Conservation (phyloP, 2,797 vertebrate species). For the Etheostoma nigrum region DNA sequence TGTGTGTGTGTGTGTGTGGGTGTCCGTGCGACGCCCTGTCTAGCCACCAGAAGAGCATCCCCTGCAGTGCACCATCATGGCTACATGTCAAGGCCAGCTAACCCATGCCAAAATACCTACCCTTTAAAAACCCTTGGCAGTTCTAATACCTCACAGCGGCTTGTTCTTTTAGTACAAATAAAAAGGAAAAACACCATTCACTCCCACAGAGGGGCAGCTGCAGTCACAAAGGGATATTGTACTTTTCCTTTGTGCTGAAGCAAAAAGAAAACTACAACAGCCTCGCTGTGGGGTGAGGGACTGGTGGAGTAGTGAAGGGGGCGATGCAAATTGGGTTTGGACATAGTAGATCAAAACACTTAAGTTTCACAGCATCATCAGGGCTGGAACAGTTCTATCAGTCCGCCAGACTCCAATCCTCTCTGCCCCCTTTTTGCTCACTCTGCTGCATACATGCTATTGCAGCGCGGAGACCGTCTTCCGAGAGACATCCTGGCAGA, state of each 20-base stretch:
- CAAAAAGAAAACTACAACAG: constrained; percentile 54
- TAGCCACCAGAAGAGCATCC: constrained; percentile 42
- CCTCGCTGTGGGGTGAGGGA: constrained; percentile 38
- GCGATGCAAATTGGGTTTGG: constrained; percentile 64
- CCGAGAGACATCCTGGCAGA: constrained; percentile 62
- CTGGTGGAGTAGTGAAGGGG: constrained; percentile 14
- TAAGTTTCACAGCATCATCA: constrained; percentile 71
- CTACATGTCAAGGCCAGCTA: constrained; percentile 63
- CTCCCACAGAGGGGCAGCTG: constrained; percentile 57
- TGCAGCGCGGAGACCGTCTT: constrained; percentile 46
- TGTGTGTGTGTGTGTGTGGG: constrained; percentile 12
- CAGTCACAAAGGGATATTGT: constrained; percentile 64
- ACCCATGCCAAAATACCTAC: constrained; percentile 56
- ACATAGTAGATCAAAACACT: constrained; percentile 72
- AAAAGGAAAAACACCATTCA: constrained; percentile 60
- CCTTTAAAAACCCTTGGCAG: constrained; percentile 59
- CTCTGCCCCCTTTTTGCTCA: constrained; percentile 41
- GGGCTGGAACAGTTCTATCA: constrained; percentile 49
- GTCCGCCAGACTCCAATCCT: neutral
- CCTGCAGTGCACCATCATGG: constrained; percentile 65
- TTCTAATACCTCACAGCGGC: constrained; percentile 56
- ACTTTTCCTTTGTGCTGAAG: constrained; percentile 67
- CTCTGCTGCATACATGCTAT: constrained; percentile 45
- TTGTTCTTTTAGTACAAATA: constrained; percentile 51
- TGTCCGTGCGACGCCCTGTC: constrained; percentile 14